phyloP scores from a whole-genome alignment of 1,140 invertebrate species.

The Cherax destructor region DNA sequence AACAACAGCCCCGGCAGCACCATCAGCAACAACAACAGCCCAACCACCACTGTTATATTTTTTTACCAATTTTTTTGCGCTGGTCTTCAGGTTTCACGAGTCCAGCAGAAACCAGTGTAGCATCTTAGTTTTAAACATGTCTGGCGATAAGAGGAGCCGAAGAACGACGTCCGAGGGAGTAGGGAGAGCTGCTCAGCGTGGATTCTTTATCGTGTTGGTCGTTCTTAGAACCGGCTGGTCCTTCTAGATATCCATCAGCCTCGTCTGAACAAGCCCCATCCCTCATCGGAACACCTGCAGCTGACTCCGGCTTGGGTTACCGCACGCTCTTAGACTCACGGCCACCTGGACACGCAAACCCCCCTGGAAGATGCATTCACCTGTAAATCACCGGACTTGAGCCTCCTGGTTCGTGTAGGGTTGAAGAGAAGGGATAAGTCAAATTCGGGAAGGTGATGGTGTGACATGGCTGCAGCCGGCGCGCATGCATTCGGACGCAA shows the following conservation, averaged over 20 bases:
- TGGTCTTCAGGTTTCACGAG: slow-evolving; percentile 38
- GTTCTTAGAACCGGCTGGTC: slow-evolving; percentile 43
- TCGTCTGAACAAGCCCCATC: slow-evolving; percentile 56
- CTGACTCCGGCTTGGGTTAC: background rate
- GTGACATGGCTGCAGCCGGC: slow-evolving; percentile 53
- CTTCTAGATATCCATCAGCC: slow-evolving; percentile 60
- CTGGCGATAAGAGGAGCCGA: slow-evolving; percentile 25
- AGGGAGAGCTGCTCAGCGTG: slow-evolving; percentile 17
- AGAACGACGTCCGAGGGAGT: too few relatives aligned
- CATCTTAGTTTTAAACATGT: slow-evolving; percentile 65
- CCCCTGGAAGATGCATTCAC: background rate
- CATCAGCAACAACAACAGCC: too few relatives aligned
- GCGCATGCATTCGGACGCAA: slow-evolving; percentile 65
- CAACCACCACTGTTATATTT: too few relatives aligned
- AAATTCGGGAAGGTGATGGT: slow-evolving; percentile 41
- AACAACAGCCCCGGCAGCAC: too few relatives aligned
- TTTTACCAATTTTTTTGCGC: background rate
- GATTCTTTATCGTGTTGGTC: slow-evolving; percentile 52
- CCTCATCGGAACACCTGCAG: slow-evolving; percentile 51
- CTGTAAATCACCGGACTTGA: slow-evolving; percentile 57
- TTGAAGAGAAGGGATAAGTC: slow-evolving; percentile 40
- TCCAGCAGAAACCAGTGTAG: slow-evolving; percentile 44
- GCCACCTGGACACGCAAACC: slow-evolving; percentile 12
- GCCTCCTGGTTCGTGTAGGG: slow-evolving; percentile 31
- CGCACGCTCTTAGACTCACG: background rate